These are phyloP conservation scores for Scyliorhinus canicula DNA, from an alignment of 2,797 vertebrate genomes.

Conservation along the genomic window DNA sequence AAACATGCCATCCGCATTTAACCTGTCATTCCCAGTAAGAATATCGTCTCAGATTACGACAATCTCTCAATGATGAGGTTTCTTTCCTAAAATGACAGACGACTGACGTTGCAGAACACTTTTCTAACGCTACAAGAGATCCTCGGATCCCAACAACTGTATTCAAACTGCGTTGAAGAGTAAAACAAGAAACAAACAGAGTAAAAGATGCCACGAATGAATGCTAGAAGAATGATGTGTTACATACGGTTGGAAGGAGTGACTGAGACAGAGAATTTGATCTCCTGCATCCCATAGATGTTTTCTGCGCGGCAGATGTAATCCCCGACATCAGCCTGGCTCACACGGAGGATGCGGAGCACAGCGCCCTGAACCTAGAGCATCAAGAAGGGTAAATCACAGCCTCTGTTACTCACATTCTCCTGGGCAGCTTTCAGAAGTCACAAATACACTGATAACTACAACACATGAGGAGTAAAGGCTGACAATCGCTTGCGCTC, in stretches of 20 bases:
- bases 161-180: background rate
- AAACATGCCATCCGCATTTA: too few species aligned
- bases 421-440: too few species aligned
- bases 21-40: background rate
- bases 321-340: conserved; percentile 74
- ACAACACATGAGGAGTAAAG: background rate
- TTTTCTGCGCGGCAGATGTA: conserved; percentile 74
- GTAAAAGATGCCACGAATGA: background rate
- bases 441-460: background rate
- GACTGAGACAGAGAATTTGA: conserved; percentile 71
- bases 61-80: background rate
- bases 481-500: background rate
- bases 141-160: too few species aligned
- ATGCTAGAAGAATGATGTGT: background rate
- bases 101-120: background rate
- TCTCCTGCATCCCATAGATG: conserved; percentile 54
- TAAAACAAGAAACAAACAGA: background rate
- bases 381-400: conserved; percentile 39
- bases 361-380: conserved; percentile 53
- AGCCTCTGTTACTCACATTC: background rate
- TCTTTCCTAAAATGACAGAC: background rate
- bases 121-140: background rate
- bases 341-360: conserved; percentile 70
- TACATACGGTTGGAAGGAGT: conserved; percentile 45
- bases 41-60: background rate